These are phyloP conservation scores for Sminthurides aquaticus DNA, from an alignment of 2,888 invertebrate species.

Conservation along the genomic window DNA sequence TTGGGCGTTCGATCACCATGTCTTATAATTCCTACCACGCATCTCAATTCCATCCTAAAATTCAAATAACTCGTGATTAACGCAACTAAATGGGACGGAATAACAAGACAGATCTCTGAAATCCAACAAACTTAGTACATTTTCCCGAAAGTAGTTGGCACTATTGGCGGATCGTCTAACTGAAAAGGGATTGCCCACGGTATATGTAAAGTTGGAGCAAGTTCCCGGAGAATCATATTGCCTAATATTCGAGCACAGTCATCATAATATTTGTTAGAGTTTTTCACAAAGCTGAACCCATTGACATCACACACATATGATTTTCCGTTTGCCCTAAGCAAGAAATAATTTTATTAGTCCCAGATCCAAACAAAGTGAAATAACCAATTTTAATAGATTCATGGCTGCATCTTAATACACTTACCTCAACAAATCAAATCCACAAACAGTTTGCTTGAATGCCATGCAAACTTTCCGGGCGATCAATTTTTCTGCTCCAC, in stretches of 20 bases:
- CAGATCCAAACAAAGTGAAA: conserved; percentile 44
- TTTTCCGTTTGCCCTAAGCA: conserved; percentile 96
- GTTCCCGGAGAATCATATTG: conserved; percentile 90
- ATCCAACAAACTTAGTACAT: conserved; percentile 54
- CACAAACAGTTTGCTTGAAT: conserved; percentile 97
- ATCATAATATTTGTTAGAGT: conserved; percentile 98
- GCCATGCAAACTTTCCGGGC: conserved; percentile 94
- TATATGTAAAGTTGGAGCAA: conserved; percentile 91
- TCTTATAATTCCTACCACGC: conserved; percentile 93
- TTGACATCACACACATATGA: conserved; percentile 99
- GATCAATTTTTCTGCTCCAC: conserved; percentile 93
- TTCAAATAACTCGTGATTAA: too few species aligned
- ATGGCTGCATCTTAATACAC: too few species aligned
- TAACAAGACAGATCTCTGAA: not conserved
- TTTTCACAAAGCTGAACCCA: conserved; percentile 99
- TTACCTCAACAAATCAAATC: conserved; percentile 88
- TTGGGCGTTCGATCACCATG: conserved; percentile 99
- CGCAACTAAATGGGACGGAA: not conserved
- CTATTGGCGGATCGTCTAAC: conserved; percentile 95
- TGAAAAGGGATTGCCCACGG: conserved; percentile 97
- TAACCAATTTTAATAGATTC: not conserved
- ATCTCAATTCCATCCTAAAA: conserved; percentile 70
- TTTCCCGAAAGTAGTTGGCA: conserved; percentile 97
- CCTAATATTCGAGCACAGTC: conserved; percentile 97
- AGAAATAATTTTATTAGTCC: too few species aligned